A percentile compares a stretch with the other conserved stretches of the same genome.
Conservation (phyloP, 2,113 vertebrate genomes). For the Eupsittula cactorum region DNA sequence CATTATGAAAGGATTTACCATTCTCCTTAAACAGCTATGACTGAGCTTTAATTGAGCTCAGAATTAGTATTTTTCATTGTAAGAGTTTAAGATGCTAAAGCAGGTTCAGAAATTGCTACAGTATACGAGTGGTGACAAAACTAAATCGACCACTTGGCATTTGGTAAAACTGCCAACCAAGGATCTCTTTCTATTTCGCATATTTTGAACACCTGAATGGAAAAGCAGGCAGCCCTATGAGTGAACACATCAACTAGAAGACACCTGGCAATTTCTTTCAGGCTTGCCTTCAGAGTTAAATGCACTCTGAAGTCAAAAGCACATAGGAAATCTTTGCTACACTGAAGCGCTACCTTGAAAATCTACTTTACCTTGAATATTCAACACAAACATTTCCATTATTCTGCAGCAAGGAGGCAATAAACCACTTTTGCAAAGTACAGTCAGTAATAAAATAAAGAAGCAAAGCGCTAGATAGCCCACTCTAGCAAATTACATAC, state of each 20-base stretch:
- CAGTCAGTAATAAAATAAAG: conserved; percentile 70
- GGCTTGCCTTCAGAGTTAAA: neutral
- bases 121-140: neutral
- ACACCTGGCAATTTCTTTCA: neutral
- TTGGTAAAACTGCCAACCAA: neutral
- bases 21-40: neutral
- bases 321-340: neutral
- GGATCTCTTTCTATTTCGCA: conserved; percentile 59
- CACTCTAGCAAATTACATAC: conserved; percentile 90
- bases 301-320: neutral
- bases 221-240: conserved; percentile 30
- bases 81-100: neutral
- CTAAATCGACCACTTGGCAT: neutral
- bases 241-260: neutral
- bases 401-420: conserved; percentile 36
- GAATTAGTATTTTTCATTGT: neutral
- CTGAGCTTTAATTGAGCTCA: neutral
- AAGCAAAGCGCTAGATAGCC: conserved; percentile 81
- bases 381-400: neutral
- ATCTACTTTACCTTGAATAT: accelerated
- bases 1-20: neutral
- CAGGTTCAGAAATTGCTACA: neutral
- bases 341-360: neutral
- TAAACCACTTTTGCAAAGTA: conserved; percentile 41
- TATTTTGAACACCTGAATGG: neutral